Base-by-base conservation (phyloP, 2,888 invertebrate genomes). In the Acanthosepion esculentum region DNA sequence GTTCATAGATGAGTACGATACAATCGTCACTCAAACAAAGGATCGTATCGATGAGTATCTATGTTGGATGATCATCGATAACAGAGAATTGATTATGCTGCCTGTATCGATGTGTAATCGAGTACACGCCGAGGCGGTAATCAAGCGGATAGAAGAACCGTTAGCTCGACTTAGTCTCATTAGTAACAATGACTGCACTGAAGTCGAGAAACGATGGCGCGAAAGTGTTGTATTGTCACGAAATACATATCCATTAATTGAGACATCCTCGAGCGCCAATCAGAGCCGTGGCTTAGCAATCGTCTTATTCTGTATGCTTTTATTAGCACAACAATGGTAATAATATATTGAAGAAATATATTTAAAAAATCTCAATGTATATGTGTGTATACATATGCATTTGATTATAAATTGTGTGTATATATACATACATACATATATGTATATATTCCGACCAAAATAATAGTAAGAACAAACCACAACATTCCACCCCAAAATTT, bases 31-130 rank as follows among this genome's bases (percentile, higher is more conserved):
- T 15, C 95, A 95, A 78, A 95, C 96, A 15, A 59, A 95, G 92
- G 95, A 95, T 53, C 78, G 78, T 15, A 95, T 94, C 50, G 95
- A 95, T 92, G 96, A 96, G 95, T 96, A 96, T 94, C 92, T 96
- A 20, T 96, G 96, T 93, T 96, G 96, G 96, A 95, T 96, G 64
- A 96, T 96, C 95, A 95, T 96, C 3, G 94, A 94, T 18, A 95
- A 95, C 29, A 95, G 95, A 29, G 95, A 96, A 7, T 95, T 95
- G 33, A 95, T 95, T 93, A 96, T 95, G n/a, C 55, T 95, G 29
- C 91, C 94, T 48, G 94, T 94, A 26, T 94, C 94, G 33, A 64
- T 59, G 23, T 95, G 94, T 94, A 94, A 95, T n/a, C 55, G 93
- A 20, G 91, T 94, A 59, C 94, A 94, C 23, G 95, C 95, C n/a